Evolutionary conservation across 2,113 vertebrate species (phyloP).

Genomic region (Cyprichromis sp.): DNA sequence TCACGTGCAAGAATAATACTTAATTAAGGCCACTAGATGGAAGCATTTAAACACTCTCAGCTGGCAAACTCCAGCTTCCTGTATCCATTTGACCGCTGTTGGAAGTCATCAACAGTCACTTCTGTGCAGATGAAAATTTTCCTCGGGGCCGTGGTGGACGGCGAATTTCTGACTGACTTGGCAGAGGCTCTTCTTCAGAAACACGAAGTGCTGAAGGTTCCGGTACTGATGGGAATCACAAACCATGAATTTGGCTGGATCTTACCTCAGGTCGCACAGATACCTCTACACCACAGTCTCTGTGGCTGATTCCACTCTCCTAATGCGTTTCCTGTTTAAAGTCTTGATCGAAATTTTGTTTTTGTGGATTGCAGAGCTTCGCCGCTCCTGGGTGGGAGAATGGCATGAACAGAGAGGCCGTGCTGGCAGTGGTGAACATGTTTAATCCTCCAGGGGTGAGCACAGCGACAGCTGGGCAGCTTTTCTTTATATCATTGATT

Average conservation of each 20-base stretch:
- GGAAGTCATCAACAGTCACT: not conserved
- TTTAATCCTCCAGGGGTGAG: constrained; percentile 60
- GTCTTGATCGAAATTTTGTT: not conserved
- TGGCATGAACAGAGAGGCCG: constrained; percentile 56
- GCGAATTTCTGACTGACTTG: constrained; percentile 64
- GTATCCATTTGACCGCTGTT: not conserved
- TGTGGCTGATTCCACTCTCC: not conserved
- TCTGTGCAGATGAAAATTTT: constrained; percentile 37
- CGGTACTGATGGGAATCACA: constrained; percentile 74
- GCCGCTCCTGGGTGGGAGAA: constrained; percentile 57
- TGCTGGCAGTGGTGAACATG: constrained; percentile 29
- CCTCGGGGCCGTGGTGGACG: constrained; percentile 64
- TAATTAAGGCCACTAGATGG: constrained; percentile 12
- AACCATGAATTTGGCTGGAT: constrained; percentile 78
- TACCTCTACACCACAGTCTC: not conserved
- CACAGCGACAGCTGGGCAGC: not conserved
- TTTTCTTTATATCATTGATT: not conserved
- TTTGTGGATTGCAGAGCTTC: constrained; percentile 42
- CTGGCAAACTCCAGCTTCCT: not conserved
- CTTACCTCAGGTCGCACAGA: constrained; percentile 23
- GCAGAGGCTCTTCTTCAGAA: constrained; percentile 63
- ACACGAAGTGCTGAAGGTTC: constrained; percentile 63
- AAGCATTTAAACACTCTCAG: not conserved
- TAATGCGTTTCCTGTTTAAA: not conserved
- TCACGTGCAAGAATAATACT: not conserved